Evolutionary conservation across 2,888 invertebrate species (phyloP), one percentile per base, ranked within the genome.

Genomic region (Theretra japonica): DNA sequence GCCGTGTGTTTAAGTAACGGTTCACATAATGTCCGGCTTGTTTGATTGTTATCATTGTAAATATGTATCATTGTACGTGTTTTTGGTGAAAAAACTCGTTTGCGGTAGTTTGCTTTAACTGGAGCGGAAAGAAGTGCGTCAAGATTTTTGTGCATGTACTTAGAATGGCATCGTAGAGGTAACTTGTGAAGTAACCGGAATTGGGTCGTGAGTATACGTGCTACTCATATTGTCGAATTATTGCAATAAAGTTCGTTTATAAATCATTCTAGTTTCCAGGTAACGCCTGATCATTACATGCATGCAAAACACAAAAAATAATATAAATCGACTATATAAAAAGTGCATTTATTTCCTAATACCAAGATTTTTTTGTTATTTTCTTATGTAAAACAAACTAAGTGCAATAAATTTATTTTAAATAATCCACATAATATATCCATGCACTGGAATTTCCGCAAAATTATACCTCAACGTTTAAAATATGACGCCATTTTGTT

Each of bases 401-500:
- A 41, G 2, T 0, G 41, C 4, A 11, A 41, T 41, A 33, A 7
- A 33, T 41, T 41, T 41, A 3, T 41, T 41, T 41, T 15, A 41
- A 41, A 4, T 41, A 15, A 41, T 41, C 11, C 2, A 11, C 11
- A 41, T 11, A 41, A 41, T 11, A 53, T 19, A 17, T 15, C 7
- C 5, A 48, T 21, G 41, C 8, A 17, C 6, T 48, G 19, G 60
- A 19, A 23, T 25, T 48, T 41, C 23, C 17, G 23, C 17, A 65
- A 48, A 65, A 65, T 65, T 21, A 48, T 19, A 25, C 3, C 0
- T 11, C n/a, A 2, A 60, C 30, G 17, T 2, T 65, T 65, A 17
- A 65, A 60, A 65, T 41, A 48, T 23, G 41, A 25, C 41, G 65
- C 41, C 23, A 48, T 48, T 65, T 23, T 65, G 60, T 48, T 65